phyloP scores from a whole-genome alignment of 2,888 invertebrate species.

The Thereva unica region DNA sequence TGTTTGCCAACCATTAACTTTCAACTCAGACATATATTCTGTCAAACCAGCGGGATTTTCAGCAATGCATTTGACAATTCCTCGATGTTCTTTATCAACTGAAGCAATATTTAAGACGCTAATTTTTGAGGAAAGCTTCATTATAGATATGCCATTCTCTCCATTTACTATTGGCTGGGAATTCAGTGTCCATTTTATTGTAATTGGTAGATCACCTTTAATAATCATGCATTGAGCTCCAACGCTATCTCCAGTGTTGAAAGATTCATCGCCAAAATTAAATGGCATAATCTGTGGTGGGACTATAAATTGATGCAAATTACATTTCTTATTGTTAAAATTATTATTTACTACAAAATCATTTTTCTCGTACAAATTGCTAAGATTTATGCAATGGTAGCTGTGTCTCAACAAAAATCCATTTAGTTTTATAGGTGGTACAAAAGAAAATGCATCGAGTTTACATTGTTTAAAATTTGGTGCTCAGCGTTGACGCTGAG shows the following conservation, averaged over 20 bases:
- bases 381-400: too few relatives aligned
- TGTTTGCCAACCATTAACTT: constrained; percentile 68
- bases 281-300: constrained; percentile 69
- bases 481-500: too few relatives aligned
- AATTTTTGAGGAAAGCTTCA: constrained; percentile 66
- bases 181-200: constrained; percentile 72
- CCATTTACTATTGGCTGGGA: constrained; percentile 58
- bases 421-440: too few relatives aligned
- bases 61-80: constrained; percentile 75
- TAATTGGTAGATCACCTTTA: constrained; percentile 79
- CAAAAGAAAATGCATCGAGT: too few relatives aligned
- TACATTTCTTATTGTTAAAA: background rate
- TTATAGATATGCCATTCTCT: constrained; percentile 60
- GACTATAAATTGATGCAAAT: constrained; percentile 59
- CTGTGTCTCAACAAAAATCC: too few relatives aligned
- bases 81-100: constrained; percentile 71
- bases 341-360: too few relatives aligned
- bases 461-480: too few relatives aligned
- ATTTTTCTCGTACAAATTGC: too few relatives aligned
- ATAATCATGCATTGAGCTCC: constrained; percentile 73
- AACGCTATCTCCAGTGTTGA: constrained; percentile 71
- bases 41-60: constrained; percentile 70
- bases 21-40: constrained; percentile 69
- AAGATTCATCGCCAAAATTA: constrained; percentile 70
- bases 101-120: constrained; percentile 70